Conservation (phyloP, 2,888 invertebrate species). For the Lasioglossum pauxillum region DNA sequence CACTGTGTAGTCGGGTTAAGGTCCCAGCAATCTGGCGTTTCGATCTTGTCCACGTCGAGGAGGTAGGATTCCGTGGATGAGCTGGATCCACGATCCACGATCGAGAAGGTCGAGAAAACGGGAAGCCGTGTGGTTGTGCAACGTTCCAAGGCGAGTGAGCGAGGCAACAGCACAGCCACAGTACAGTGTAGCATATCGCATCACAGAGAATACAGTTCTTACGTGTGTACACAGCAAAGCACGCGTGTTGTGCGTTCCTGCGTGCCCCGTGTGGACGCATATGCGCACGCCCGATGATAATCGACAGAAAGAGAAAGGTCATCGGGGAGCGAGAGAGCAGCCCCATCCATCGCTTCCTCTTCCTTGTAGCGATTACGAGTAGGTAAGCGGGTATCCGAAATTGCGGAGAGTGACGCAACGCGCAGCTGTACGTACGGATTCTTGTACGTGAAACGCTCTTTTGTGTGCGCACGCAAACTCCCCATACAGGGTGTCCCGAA, state of each 20-base stretch:
- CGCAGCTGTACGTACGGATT: conserved; percentile 51
- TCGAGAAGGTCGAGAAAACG: conserved; percentile 26
- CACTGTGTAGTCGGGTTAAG: conserved; percentile 15
- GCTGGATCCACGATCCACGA: conserved; percentile 1
- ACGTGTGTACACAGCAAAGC: neutral
- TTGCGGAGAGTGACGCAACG: conserved; percentile 54
- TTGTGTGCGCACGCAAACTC: neutral
- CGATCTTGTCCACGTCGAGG: conserved; percentile 11
- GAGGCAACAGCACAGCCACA: neutral
- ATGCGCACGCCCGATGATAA: conserved; percentile 59
- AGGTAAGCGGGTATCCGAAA: conserved; percentile 52
- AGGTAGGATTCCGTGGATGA: conserved; percentile 24
- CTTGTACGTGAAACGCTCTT: neutral
- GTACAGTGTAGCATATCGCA: neutral
- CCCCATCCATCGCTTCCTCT: conserved; percentile 63
- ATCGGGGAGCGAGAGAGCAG: conserved; percentile 49
- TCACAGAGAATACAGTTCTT: neutral
- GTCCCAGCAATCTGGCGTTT: conserved; percentile 12
- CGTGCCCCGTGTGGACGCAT: conserved; percentile 36
- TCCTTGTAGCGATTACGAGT: conserved; percentile 64
- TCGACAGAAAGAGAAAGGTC: conserved; percentile 69
- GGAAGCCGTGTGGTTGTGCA: conserved; percentile 51
- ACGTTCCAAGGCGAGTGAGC: conserved; percentile 40
- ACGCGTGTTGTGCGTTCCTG: conserved; percentile 53
- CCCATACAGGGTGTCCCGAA: conserved; percentile 2